Percentiles rank a stretch among this genome's conserved stretches.
Conservation (phyloP, 2,888 invertebrate species). For the Lasioglossum morio region DNA sequence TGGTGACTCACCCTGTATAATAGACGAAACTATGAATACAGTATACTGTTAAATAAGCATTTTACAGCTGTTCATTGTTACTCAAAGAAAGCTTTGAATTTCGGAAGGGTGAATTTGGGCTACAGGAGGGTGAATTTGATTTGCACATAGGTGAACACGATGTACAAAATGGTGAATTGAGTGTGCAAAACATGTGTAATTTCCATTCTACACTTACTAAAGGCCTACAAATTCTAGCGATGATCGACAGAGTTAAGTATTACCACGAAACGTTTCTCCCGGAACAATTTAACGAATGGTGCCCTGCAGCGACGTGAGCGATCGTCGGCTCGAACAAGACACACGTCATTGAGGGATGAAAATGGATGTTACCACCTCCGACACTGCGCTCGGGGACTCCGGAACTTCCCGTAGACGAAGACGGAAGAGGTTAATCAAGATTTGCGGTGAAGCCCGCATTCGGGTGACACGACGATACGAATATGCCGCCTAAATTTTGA, state of each 20-base stretch:
- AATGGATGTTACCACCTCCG: constrained; percentile 52
- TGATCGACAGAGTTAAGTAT: constrained; percentile 1
- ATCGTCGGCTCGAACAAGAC: constrained; percentile 25
- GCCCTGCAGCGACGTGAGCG: constrained; percentile 7
- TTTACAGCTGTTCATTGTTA: no score
- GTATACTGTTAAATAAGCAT: no score
- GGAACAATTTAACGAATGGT: constrained; percentile 17
- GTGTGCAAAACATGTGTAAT: background rate
- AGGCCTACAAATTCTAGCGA: background rate
- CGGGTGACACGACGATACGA: constrained; percentile 33
- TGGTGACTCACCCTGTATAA: no score
- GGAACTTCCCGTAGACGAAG: constrained; percentile 62
- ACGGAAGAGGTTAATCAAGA: constrained; percentile 73
- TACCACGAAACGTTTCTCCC: background rate
- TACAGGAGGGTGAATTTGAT: background rate
- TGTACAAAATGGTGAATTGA: background rate
- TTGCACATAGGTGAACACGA: no score
- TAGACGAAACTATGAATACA: no score
- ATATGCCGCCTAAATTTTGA: constrained; percentile 62
- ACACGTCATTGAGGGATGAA: constrained; percentile 55
- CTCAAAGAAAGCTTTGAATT: no score
- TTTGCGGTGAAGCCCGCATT: constrained; percentile 58
- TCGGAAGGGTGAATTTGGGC: background rate
- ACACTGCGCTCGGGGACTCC: constrained; percentile 32
- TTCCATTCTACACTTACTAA: background rate